Evolutionary conservation across 2,888 invertebrate genomes (phyloP).

Genomic region (Hydriomena furcata): DNA sequence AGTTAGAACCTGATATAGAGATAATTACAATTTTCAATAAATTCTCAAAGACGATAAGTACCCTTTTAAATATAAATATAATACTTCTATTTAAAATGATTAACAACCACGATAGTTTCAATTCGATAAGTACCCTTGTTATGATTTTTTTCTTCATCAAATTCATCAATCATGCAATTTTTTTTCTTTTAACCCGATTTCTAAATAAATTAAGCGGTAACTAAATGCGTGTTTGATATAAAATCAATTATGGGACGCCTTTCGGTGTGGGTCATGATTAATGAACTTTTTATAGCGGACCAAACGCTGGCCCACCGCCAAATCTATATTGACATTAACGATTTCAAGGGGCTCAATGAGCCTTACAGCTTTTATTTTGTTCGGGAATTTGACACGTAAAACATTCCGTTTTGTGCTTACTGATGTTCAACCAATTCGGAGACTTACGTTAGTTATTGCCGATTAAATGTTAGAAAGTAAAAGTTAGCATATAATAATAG

Average conservation of each 20-base stretch:
- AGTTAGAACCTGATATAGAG: no score
- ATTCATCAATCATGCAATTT: conserved; percentile 28
- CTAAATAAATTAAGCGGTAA: conserved; percentile 30
- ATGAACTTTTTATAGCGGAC: conserved; percentile 57
- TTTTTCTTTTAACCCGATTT: conserved; percentile 28
- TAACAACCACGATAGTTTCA: no score
- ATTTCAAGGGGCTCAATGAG: conserved; percentile 43
- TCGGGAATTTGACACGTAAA: neutral
- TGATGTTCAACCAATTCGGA: neutral
- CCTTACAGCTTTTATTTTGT: conserved; percentile 17
- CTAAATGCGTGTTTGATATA: conserved; percentile 44
- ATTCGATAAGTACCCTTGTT: no score
- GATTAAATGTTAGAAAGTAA: no score
- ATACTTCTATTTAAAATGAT: no score
- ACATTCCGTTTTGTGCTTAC: neutral
- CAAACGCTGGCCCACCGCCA: conserved; percentile 52
- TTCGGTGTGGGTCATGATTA: conserved; percentile 50
- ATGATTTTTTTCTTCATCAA: neutral
- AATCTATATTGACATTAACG: conserved; percentile 61
- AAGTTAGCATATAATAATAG: no score
- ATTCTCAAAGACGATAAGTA: no score
- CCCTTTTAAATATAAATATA: no score
- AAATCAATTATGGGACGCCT: conserved; percentile 54
- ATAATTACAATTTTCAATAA: no score
- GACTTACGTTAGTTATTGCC: no score